Base-by-base conservation (phyloP, 2,113 vertebrate species). In the Kryptolebias marmoratus region DNA sequence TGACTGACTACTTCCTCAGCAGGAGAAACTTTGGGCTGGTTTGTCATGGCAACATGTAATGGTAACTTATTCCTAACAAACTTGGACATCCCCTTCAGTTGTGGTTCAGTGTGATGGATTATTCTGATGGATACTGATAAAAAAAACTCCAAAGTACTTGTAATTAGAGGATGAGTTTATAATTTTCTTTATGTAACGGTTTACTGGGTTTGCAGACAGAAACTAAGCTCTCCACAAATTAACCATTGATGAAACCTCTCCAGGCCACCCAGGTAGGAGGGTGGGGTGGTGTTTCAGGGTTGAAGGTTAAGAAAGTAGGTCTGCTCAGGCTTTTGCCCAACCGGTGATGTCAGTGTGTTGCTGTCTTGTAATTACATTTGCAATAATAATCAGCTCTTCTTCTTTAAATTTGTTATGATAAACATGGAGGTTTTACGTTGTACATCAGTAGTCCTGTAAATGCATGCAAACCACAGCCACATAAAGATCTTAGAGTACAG, bases 331-430 rank as follows among this genome's bases (percentile, higher is more conserved):
- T 39, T 59, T 15, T 0, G 3, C 73, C 70, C 73, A 73, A 49
- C 31, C 39, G 1, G 47, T 47, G 66, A 56, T 67, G 71, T 73
- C 39, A 56, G 68, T 13, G 56, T 6, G 27, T 42, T 71, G 16
- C 68, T 69, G 73, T 68, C 69, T 62, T 84, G 71, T 88, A 81
- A 85, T 86, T 81, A 85, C 31, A 63, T 32, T 61, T 13, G 15
- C 64, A 28, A 63, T 9, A 63, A 80, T 85, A 65, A 28, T 22
- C 64, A 32, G 44, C 47, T 52, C 47, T 53, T 48, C 30, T 71
- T 44, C 62, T 53, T 68, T 39, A 60, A 77, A 81, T 84, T 64
- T 81, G 39, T n/a, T 13, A 2, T 61, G 71, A 80, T 75, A 61
- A 81, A 83, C 32, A 52, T 14, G 65, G 56, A 30, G 62, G 53